Evolutionary conservation across 2,888 invertebrate genomes (phyloP).

Genomic region (Protonemura montana): DNA sequence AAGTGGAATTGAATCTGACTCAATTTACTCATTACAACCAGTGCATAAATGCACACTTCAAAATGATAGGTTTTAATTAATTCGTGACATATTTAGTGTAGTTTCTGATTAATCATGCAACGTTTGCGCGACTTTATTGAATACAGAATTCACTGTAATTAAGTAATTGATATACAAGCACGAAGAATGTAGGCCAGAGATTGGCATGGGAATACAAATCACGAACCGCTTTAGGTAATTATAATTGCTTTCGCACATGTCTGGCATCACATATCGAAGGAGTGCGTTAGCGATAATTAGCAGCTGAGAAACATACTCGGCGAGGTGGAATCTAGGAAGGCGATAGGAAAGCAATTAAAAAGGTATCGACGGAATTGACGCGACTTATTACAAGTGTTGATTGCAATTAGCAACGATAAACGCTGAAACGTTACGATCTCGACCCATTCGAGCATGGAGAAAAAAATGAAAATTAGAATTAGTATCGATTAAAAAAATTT

Average conservation of each 20-base stretch:
- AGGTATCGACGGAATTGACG: not conserved
- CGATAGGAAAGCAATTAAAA: not conserved
- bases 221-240: not conserved
- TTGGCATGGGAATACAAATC: not conserved
- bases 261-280: not conserved
- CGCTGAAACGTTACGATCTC: not conserved
- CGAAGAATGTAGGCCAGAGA: not conserved
- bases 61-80: not conserved
- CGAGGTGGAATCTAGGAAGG: not conserved
- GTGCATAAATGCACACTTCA: not conserved
- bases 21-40: not conserved
- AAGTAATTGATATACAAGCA: not conserved
- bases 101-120: not conserved
- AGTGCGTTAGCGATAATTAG: not conserved
- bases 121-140: not conserved
- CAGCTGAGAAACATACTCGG: not conserved
- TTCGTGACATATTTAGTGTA: not conserved
- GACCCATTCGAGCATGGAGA: not conserved
- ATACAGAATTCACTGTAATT: not conserved
- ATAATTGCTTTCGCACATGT: slow-evolving; percentile 12
- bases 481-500: not conserved
- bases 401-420: not conserved
- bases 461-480: not conserved
- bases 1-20: not conserved
- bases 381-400: not conserved